Conservation (phyloP, 2,888 invertebrate species). For the Philereme transversata region DNA sequence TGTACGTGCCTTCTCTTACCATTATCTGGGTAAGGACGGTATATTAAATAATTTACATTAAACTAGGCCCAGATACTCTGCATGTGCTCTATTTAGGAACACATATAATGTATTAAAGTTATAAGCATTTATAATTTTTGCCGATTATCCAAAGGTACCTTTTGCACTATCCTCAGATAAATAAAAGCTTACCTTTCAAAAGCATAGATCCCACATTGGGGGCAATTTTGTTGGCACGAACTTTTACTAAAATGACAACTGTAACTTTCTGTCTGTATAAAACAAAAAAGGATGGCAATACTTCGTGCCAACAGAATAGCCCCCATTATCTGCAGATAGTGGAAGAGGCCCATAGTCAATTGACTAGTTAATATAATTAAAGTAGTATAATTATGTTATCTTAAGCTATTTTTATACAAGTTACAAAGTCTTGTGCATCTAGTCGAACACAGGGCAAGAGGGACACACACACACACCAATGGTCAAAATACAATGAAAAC, state of each 20-base stretch:
- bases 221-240: background rate
- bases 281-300: background rate
- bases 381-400: conserved; percentile 31
- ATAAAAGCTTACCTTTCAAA: no score
- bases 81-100: conserved; percentile 30
- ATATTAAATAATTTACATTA: conserved; percentile 75
- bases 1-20: conserved; percentile 76
- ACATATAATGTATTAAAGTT: conserved; percentile 27
- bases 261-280: no score
- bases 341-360: conserved; percentile 49
- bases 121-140: conserved; percentile 44
- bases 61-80: conserved; percentile 74
- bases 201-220: background rate
- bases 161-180: background rate
- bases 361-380: conserved; percentile 63
- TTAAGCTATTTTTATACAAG: conserved; percentile 53
- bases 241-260: no score
- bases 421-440: conserved; percentile 70
- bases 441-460: conserved; percentile 65
- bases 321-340: background rate
- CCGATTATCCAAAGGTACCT: conserved; percentile 52
- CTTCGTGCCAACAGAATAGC: no score
- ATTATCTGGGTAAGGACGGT: conserved; percentile 81
- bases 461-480: conserved; percentile 34
- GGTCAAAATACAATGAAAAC: conserved; percentile 30